Conservation (phyloP, 1,140 invertebrate genomes). For the Cecropterus lyciades region DNA sequence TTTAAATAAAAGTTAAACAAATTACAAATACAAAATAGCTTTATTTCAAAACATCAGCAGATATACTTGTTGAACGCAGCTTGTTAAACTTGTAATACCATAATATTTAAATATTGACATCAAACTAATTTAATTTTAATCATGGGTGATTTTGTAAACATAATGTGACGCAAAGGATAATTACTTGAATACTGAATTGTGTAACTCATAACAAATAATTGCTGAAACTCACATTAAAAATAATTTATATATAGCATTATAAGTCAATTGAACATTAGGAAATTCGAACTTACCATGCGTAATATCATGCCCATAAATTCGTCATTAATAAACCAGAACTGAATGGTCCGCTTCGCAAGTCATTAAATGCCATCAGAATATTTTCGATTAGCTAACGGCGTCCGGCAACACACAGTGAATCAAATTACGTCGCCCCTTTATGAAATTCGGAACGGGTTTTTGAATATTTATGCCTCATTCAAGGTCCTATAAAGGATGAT, state of each 20-base stretch:
- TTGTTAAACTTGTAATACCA: too few species aligned
- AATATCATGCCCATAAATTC: slow-evolving; percentile 37
- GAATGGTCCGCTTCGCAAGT: slow-evolving; percentile 46
- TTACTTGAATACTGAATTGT: too few species aligned
- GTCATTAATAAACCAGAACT: slow-evolving; percentile 46
- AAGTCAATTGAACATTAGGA: not conserved
- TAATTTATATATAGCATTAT: not conserved
- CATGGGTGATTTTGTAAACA: too few species aligned
- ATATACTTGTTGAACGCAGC: too few species aligned
- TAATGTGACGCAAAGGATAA: too few species aligned
- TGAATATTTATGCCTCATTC: slow-evolving; percentile 69
- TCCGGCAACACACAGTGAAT: slow-evolving; percentile 61
- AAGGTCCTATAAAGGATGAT: slow-evolving; percentile 55
- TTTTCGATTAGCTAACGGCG: slow-evolving; percentile 70
- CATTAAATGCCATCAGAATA: slow-evolving; percentile 71
- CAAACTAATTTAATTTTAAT: too few species aligned
- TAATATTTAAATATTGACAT: too few species aligned
- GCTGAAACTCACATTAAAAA: not conserved
- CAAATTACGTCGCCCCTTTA: slow-evolving; percentile 60
- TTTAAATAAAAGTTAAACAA: too few species aligned
- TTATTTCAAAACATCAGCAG: too few species aligned
- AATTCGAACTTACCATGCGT: not conserved
- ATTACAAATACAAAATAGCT: too few species aligned
- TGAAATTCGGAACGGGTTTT: slow-evolving; percentile 65
- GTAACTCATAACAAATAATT: too few species aligned